These are phyloP conservation scores for Drosophila ficusphila DNA, from an alignment of 1,140 invertebrate species.

Conservation along the genomic window DNA sequence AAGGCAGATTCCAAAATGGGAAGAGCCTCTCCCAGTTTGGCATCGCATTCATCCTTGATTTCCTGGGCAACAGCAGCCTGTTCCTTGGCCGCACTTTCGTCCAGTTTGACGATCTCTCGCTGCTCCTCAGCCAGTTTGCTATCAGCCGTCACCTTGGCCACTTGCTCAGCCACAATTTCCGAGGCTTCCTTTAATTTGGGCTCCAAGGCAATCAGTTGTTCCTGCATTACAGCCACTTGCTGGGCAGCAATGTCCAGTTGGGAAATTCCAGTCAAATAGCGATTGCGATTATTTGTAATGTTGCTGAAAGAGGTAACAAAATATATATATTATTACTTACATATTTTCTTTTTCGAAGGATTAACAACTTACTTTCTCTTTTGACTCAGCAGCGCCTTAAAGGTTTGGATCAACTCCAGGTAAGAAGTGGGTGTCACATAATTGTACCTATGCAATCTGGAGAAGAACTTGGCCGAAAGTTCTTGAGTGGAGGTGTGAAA, in stretches of 20 bases:
- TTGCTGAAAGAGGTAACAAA: constrained; percentile 74
- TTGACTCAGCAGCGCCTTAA: constrained; percentile 91
- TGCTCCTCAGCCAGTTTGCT: constrained; percentile 88
- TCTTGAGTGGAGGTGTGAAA: constrained; percentile 94
- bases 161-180: constrained; percentile 85
- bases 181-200: constrained; percentile 95
- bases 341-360: background rate
- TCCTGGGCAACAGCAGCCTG: constrained; percentile 91
- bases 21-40: constrained; percentile 95
- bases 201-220: constrained; percentile 92
- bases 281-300: constrained; percentile 86
- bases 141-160: constrained; percentile 88
- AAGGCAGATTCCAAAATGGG: constrained; percentile 96
- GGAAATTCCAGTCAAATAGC: constrained; percentile 94
- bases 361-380: constrained; percentile 88
- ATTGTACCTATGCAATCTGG: constrained; percentile 90
- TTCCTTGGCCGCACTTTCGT: constrained; percentile 89
- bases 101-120: constrained; percentile 83
- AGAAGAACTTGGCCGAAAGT: constrained; percentile 90
- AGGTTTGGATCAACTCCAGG: constrained; percentile 95
- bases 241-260: constrained; percentile 93
- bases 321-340: background rate
- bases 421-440: constrained; percentile 98
- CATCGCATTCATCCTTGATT: constrained; percentile 98
- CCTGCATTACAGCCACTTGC: constrained; percentile 94